Conservation (phyloP, 1,140 invertebrate genomes). For the Bradysia coprophila region DNA sequence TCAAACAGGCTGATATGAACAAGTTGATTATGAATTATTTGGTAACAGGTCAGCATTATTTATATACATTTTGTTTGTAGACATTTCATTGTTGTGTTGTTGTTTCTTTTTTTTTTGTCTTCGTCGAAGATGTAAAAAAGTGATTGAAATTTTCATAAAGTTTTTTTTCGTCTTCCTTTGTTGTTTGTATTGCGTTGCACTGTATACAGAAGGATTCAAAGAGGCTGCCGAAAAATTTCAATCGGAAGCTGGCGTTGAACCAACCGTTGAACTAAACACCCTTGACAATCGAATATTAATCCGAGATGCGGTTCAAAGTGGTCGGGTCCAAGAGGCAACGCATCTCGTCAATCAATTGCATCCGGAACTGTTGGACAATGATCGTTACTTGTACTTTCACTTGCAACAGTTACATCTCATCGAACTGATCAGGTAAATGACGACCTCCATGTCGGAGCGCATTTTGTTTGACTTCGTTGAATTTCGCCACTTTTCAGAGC, state of each 20-base stretch:
- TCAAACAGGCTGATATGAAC: slow-evolving; percentile 85
- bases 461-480: slow-evolving; percentile 1
- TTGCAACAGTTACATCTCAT: slow-evolving; percentile 91
- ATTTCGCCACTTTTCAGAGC: slow-evolving; percentile 17
- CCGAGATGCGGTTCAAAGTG: slow-evolving; percentile 83
- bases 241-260: slow-evolving; percentile 77
- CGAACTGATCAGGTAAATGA: slow-evolving; percentile 62
- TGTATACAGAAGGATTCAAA: slow-evolving; percentile 90
- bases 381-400: slow-evolving; percentile 90
- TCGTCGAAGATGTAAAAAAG: neutral
- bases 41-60: slow-evolving; percentile 60
- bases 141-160: slow-evolving; percentile 3
- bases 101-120: slow-evolving; percentile 5
- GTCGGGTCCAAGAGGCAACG: slow-evolving; percentile 84
- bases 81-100: slow-evolving; percentile 3
- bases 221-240: slow-evolving; percentile 96
- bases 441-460: neutral
- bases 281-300: slow-evolving; percentile 89
- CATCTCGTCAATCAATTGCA: slow-evolving; percentile 85
- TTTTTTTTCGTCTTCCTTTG: too few species aligned
- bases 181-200: too few species aligned
- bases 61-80: neutral
- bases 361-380: slow-evolving; percentile 87
- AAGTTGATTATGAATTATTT: slow-evolving; percentile 97
- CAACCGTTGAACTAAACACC: slow-evolving; percentile 70